These are phyloP conservation scores for Eupithecia vulgata DNA, from an alignment of 2,888 invertebrate species.

Conservation along the genomic window DNA sequence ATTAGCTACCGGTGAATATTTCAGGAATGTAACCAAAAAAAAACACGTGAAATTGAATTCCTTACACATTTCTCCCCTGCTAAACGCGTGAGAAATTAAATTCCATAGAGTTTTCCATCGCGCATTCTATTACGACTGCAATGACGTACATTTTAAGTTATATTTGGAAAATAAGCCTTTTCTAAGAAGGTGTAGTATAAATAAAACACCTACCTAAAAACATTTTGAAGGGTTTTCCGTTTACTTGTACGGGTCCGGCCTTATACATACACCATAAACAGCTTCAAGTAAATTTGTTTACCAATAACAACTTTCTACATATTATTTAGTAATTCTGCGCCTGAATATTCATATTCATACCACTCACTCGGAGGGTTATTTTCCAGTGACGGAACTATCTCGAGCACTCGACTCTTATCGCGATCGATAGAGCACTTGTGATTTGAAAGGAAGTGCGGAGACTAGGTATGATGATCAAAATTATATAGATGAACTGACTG, in stretches of 20 bases:
- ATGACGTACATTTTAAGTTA: too few species aligned
- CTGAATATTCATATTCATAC: constrained; percentile 1
- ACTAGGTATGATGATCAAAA: background rate
- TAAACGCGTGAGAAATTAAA: too few species aligned
- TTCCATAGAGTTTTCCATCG: too few species aligned
- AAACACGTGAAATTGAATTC: too few species aligned
- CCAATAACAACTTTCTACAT: background rate
- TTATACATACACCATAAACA: background rate
- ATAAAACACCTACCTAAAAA: background rate
- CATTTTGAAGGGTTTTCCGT: background rate
- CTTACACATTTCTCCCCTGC: too few species aligned
- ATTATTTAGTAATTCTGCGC: background rate
- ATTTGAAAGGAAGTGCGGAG: background rate
- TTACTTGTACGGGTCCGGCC: background rate
- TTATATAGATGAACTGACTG: too few species aligned
- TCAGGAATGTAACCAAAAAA: too few species aligned
- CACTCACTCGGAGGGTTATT: background rate
- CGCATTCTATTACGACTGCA: too few species aligned
- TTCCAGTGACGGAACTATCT: constrained; percentile 1
- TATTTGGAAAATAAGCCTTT: too few species aligned
- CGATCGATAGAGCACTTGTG: constrained; percentile 25
- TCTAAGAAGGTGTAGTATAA: too few species aligned
- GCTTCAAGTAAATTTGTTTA: background rate
- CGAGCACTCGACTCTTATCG: constrained; percentile 20
- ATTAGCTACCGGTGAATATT: too few species aligned